phyloP scores from a whole-genome alignment of 2,888 invertebrate species.

The Agrochola macilenta region DNA sequence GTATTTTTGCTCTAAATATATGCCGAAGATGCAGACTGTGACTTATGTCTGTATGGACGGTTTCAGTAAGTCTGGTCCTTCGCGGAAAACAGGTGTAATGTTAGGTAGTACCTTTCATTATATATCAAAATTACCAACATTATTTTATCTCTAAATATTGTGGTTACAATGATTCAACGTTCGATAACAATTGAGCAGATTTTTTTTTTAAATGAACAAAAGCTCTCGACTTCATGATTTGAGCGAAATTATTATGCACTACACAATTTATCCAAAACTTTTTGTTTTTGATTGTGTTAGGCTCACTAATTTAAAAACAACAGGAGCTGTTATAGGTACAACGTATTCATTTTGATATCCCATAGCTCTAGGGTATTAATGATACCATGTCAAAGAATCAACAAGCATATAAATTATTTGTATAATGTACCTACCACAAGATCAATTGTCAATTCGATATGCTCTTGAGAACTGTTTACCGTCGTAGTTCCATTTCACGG shows the following conservation, averaged over 20 bases:
- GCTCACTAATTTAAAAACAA: not conserved
- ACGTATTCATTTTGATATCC: no score
- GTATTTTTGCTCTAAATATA: slow-evolving; percentile 1
- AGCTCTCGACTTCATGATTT: not conserved
- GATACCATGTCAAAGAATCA: no score
- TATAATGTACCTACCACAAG: no score
- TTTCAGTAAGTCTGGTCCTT: not conserved
- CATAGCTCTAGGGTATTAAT: no score
- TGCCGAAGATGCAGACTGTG: not conserved
- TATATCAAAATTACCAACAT: not conserved
- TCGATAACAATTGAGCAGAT: no score
- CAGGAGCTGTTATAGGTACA: not conserved
- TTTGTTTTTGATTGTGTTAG: not conserved
- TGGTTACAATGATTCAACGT: not conserved
- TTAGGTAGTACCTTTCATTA: not conserved
- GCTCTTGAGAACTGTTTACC: not conserved
- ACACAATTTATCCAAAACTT: not conserved
- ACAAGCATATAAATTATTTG: no score
- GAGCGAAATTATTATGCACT: not conserved
- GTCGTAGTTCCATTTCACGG: not conserved
- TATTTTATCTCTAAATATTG: not conserved
- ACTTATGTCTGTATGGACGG: not conserved
- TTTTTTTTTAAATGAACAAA: no score
- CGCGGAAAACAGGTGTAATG: no score
- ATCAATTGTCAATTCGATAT: not conserved